Percentiles rank a stretch among this genome's conserved stretches.
phyloP scores from a whole-genome alignment of 2,113 vertebrate species.

The Eublepharis macularius region DNA sequence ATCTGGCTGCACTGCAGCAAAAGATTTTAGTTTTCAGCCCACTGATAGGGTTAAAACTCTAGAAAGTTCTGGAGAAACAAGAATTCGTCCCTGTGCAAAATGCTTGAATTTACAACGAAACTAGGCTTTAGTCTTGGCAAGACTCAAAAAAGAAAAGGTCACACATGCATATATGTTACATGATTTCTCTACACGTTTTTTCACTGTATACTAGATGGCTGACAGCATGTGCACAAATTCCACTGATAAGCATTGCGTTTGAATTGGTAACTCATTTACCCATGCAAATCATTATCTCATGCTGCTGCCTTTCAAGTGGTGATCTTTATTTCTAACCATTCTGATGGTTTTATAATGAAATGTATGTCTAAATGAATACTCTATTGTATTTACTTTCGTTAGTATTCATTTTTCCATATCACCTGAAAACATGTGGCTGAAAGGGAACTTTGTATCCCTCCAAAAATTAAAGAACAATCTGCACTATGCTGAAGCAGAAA shows the following conservation, averaged over 20 bases:
- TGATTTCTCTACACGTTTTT: not conserved
- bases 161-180: too few species aligned
- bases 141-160: not conserved
- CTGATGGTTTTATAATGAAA: not conserved
- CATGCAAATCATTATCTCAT: not conserved
- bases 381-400: not conserved
- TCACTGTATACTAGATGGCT: not conserved
- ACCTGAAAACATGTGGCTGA: not conserved
- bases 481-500: not conserved
- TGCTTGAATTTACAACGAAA: not conserved
- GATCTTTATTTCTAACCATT: not conserved
- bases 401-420: not conserved
- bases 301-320: not conserved
- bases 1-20: not conserved
- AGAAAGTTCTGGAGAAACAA: not conserved
- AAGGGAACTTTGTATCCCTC: not conserved
- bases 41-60: not conserved
- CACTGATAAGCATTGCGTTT: not conserved
- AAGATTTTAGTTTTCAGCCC: not conserved
- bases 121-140: not conserved
- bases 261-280: not conserved
- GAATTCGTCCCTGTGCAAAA: not conserved
- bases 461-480: not conserved
- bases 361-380: too few species aligned
- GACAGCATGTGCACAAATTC: not conserved